Base-by-base conservation (phyloP, 2,888 invertebrate genomes). In the Lathronympha strigana region DNA sequence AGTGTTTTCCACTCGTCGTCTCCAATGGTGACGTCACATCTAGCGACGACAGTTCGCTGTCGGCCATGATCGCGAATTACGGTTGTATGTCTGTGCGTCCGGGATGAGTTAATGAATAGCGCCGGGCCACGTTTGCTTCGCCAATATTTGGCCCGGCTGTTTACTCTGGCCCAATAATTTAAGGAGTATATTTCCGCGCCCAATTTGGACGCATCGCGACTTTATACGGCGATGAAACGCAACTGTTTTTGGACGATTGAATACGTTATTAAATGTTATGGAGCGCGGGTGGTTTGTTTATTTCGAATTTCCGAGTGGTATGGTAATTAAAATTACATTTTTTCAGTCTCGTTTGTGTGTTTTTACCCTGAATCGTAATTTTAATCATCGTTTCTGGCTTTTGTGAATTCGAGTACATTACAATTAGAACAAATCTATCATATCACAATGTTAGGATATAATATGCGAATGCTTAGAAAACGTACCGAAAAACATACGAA, bases 141-240 rank as follows among this genome's bases (percentile, higher is more conserved):
- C 72, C 76, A 76, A 81, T 84, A 80, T 83, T 83, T 80, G 80
- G 66, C 71, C 73, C 62, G 74, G 69, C 77, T 80, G 81, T 83
- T 79, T 80, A 73, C 72, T 71, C 77, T 74, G 76, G 79, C 81
- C 80, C 79, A 82, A 82, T 86, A 83, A 85, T 84, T 86, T 82
- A 86, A 82, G 83, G 78, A 82, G 80, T 80, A 80, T 78, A 80
- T 79, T 78, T 77, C 77, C 75, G 72, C 77, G 76, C 78, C 75
- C 80, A 82, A 83, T 83, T 82, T 81, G 75, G 69, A 68, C 74
- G 74, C 76, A 73, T 75, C 74, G 74, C 71, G 72, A 74, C 67
- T 75, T 78, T 80, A 78, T 81, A 73, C 73, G 64, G 73, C 73
- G 74, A 76, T 81, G 76, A 79, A 77, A 77, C 73, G 72, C 68